phyloP scores from a whole-genome alignment of 2,113 vertebrate genomes.

The Nesogale talazaci region DNA sequence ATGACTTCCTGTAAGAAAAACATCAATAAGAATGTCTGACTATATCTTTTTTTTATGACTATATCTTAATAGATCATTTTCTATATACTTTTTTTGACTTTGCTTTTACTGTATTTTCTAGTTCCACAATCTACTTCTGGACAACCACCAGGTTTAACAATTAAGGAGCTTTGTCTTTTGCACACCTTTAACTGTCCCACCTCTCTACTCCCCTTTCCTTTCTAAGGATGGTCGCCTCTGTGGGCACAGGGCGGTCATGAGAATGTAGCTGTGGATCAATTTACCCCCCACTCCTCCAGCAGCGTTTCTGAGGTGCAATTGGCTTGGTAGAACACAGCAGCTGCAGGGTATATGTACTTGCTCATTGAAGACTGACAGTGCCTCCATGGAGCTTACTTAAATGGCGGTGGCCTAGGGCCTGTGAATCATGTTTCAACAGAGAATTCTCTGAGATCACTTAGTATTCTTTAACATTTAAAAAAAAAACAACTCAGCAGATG shows the following conservation, averaged over 20 bases:
- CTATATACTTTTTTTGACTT: neutral
- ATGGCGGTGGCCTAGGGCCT: neutral
- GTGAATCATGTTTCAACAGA: neutral
- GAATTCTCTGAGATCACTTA: neutral
- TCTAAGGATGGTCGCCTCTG: neutral
- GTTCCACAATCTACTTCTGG: neutral
- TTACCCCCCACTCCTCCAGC: neutral
- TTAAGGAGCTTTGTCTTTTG: constrained; percentile 2
- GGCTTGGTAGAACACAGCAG: neutral
- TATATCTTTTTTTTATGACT: too few species aligned
- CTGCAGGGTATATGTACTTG: neutral
- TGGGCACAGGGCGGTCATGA: neutral
- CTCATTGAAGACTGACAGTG: neutral
- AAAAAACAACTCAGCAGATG: neutral
- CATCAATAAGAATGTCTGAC: neutral
- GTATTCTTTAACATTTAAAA: constrained; percentile 7
- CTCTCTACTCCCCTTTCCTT: neutral
- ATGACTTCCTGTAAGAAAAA: neutral
- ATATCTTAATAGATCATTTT: neutral
- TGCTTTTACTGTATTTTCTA: neutral
- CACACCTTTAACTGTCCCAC: constrained; percentile 1
- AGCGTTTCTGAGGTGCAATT: neutral
- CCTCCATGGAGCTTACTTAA: neutral
- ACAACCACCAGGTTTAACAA: neutral
- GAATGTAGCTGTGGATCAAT: neutral